Evolutionary conservation across 2,113 vertebrate genomes (phyloP), one percentile per base, ranked within the genome.

Genomic region (Barbus barbus): DNA sequence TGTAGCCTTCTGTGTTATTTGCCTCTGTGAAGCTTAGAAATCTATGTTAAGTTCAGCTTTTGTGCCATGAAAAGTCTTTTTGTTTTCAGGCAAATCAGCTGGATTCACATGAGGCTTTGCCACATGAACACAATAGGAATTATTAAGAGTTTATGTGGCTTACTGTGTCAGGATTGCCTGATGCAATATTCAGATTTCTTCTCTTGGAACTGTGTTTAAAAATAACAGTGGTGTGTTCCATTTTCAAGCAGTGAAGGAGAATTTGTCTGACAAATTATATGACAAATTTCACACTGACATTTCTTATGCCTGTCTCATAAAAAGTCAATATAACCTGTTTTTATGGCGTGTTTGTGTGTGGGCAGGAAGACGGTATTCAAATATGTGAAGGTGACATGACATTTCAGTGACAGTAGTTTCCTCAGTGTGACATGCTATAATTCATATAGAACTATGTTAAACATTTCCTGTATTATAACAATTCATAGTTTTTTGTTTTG

Each of bases 61-160:
- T 56, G 77, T 48, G 48, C 48, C 58, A 72, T 81, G 76, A 85
- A 88, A 60, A 72, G 81, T 58, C 36, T 44, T 75, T 83, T 80
- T 87, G 84, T 88, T 72, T 58, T 78, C 72, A 51, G 26, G 51
- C 41, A 53, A 82, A 73, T 78, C 63, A 60, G 63, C 56, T 41
- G 28, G 28, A 36, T 86, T 92, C 88, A 90, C 89, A 84, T 51
- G 65, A 67, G 74, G 31, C 28, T 82, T 87, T 67, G 2, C n/a
- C 33, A 77, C 33, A 58, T 31, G 2, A 53, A 36, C 44, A 38
- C 16, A 61, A 53, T 22, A 41, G 18, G 67, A 36, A 44, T 71
- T 67, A 33, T 71, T 67, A 33, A 63, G n/a, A 73, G 36, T 22
- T 61, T 56, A 44, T 65, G 31, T 74, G 41, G 38, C 74, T 58